Base-by-base conservation (phyloP, 2,113 vertebrate species). In the Proterorhinus semilunaris region DNA sequence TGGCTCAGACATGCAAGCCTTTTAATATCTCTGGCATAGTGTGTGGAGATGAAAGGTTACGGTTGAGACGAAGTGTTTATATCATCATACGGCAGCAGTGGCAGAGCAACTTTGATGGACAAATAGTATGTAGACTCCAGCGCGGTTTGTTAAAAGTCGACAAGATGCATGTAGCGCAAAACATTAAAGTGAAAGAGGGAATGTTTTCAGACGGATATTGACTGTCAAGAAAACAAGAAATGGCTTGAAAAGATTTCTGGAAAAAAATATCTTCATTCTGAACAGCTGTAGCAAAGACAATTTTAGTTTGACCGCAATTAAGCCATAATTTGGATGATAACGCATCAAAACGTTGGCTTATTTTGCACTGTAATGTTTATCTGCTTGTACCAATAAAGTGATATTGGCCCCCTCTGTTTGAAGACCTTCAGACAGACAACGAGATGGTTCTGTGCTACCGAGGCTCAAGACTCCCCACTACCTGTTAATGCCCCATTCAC, bases 41-140 rank as follows among this genome's bases (percentile, higher is more conserved):
- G 68, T 71, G 52, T 11, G 11, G 44, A 81, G 74, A 90, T 84
- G 82, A 87, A 85, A 86, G 81, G 79, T 88, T 80, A 74, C 53
- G 53, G 72, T 75, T 75, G 73, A 66, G 63, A 79, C 67, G 10
- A 70, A 66, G 73, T 85, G 79, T 72, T 86, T 91, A 88, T 74
- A 78, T 78, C 86, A 89, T 88, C 86, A 81, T 76, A 72, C 51
- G 12, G 66, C 72, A 66, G 81, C 12, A 67, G 82, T 55, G 36
- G 65, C 27, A 47, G 42, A 42, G 68, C 49, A 15, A 69, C 86
- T 91, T 86, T 88, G 86, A 92, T 83, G 72, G 90, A 84, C 85
- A 83, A 85, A 80, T 73, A 54, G 67, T 59, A 43, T 43, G 53
- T 55, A 27, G 27, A 59, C 9, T 15, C 57, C 12, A 13, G 12